These are phyloP conservation scores for Stichodactyla helianthus DNA, from an alignment of 64 coral and sea anemone genomes.

Conservation along the genomic window DNA sequence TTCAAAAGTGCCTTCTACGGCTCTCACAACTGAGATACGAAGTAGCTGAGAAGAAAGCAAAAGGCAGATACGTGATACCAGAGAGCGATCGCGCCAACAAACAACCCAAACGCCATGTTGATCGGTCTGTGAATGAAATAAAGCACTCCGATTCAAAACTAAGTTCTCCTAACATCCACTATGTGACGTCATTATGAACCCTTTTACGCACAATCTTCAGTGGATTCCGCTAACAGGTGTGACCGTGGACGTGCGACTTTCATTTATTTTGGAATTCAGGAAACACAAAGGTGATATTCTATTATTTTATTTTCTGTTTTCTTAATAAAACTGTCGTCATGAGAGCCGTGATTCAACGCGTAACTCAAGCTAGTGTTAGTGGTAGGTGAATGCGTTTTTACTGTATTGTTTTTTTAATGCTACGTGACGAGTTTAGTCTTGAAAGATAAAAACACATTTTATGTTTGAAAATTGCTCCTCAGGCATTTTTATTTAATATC, in stretches of 20 bases:
- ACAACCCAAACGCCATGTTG: constrained; percentile 87
- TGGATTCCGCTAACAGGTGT: not conserved
- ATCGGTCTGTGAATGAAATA: constrained; percentile 11
- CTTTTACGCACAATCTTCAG: not conserved
- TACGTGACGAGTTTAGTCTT: not conserved
- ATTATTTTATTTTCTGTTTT: not conserved
- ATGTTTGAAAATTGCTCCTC: not conserved
- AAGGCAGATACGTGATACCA: constrained; percentile 96
- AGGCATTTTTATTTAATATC: not conserved
- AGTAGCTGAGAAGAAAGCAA: constrained; percentile 90
- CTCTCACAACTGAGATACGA: constrained; percentile 79
- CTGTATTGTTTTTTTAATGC: not conserved
- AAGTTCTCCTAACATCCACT: not conserved
- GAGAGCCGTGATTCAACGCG: constrained; percentile 91
- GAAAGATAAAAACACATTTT: not conserved
- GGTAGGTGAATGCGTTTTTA: constrained; percentile 44
- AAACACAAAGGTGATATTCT: not conserved
- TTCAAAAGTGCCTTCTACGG: not conserved
- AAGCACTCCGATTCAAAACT: not conserved
- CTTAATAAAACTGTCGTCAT: constrained; percentile 16
- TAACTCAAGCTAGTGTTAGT: constrained; percentile 85
- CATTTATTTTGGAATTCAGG: not conserved
- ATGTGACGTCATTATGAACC: not conserved
- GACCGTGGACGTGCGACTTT: not conserved
- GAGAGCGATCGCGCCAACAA: constrained; percentile 89